Conservation (phyloP, 1,140 invertebrate species). For the Streblospio benedicti region DNA sequence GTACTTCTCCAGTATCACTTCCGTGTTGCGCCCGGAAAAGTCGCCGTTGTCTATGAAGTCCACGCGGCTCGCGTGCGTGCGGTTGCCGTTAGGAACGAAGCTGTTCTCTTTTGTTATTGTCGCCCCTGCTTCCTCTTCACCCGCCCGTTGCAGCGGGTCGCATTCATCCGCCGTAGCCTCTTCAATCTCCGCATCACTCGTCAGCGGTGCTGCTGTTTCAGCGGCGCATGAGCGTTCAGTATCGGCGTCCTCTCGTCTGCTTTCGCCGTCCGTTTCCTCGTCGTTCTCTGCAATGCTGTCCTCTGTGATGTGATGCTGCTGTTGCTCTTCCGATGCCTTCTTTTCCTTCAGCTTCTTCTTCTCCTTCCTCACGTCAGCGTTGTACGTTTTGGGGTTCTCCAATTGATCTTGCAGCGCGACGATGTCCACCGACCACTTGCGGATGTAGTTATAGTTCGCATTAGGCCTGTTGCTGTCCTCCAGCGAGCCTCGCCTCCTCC, state of each 20-base stretch:
- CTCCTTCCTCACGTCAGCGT: neutral
- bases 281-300: neutral
- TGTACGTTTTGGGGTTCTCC: constrained; percentile 34
- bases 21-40: neutral
- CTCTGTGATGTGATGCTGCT: neutral
- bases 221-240: neutral
- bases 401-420: constrained; percentile 40
- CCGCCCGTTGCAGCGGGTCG: too few relatives aligned
- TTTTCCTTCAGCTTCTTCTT: neutral
- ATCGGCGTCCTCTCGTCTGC: neutral
- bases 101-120: neutral
- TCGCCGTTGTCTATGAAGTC: neutral
- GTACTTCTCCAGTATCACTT: too few relatives aligned
- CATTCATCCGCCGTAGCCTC: too few relatives aligned
- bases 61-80: neutral
- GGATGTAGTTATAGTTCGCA: constrained; percentile 36
- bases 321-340: neutral
- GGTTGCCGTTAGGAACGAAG: neutral
- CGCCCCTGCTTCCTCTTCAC: neutral
- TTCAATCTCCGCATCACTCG: too few relatives aligned
- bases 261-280: neutral
- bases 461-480: neutral
- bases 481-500: neutral
- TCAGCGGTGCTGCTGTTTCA: neutral
- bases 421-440: constrained; percentile 45